Evolutionary conservation across 2,888 invertebrate species (phyloP).

Genomic region (Caenorhabditis japonica): DNA sequence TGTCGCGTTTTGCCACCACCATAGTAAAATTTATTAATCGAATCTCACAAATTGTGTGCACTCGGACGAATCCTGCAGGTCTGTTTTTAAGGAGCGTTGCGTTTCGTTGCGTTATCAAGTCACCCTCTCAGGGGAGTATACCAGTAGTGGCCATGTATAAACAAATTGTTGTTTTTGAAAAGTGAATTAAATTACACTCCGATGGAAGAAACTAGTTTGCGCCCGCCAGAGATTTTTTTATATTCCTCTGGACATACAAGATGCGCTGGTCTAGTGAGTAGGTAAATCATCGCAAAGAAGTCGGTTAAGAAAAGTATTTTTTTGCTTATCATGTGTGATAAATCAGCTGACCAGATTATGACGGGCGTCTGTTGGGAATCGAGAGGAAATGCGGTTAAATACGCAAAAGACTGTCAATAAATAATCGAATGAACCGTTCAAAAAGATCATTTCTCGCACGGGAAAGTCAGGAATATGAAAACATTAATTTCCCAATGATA

Average conservation of each 20-base stretch:
- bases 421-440: not conserved
- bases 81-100: not conserved
- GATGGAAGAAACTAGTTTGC: slow-evolving; percentile 24
- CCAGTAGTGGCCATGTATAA: slow-evolving; percentile 10
- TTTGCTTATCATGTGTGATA: not conserved
- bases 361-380: not conserved
- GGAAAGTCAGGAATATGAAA: not conserved
- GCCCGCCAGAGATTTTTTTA: slow-evolving; percentile 4
- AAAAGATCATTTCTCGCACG: not conserved
- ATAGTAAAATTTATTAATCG: not conserved
- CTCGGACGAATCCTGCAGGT: slow-evolving; percentile 14
- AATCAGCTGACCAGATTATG: slow-evolving; percentile 11
- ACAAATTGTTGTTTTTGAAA: slow-evolving; percentile 27
- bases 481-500: no score
- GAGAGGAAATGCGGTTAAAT: not conserved
- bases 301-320: not conserved
- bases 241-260: not conserved
- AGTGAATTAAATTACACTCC: slow-evolving; percentile 14
- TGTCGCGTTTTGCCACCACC: not conserved
- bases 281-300: not conserved
- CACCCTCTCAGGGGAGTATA: slow-evolving; percentile 7
- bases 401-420: slow-evolving; percentile 13
- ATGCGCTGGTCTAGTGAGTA: not conserved
- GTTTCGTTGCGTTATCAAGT: slow-evolving; percentile 8
- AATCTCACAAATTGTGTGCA: slow-evolving; percentile 1